Conservation (phyloP, 2,888 invertebrate genomes). For the Sepioteuthis lessoniana region DNA sequence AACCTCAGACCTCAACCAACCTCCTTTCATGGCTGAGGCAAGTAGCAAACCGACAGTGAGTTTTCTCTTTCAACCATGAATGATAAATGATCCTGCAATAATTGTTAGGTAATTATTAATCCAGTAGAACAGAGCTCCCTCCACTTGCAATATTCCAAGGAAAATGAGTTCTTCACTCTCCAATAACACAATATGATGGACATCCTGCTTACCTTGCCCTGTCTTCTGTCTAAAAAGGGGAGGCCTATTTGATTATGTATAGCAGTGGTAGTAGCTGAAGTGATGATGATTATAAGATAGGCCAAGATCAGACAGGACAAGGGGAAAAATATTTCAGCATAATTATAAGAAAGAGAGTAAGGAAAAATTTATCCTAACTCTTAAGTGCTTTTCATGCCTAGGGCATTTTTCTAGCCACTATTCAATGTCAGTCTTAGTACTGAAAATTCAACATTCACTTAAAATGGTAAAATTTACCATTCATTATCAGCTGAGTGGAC, state of each 20-base stretch:
- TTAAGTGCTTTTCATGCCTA: neutral
- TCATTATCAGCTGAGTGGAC: too few species aligned
- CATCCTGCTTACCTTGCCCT: neutral
- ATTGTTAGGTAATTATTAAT: neutral
- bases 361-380: neutral
- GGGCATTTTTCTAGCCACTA: too few species aligned
- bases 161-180: neutral
- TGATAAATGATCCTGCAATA: constrained; percentile 33
- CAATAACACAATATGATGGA: neutral
- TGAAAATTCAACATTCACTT: too few species aligned
- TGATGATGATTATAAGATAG: neutral
- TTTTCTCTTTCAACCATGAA: neutral
- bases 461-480: too few species aligned
- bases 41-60: constrained; percentile 33
- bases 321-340: too few species aligned
- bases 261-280: neutral
- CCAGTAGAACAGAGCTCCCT: neutral
- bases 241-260: neutral
- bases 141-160: neutral
- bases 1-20: too few species aligned
- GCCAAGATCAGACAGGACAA: too few species aligned
- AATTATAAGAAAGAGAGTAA: too few species aligned
- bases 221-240: neutral
- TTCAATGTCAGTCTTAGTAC: too few species aligned
- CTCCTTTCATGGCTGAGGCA: neutral